These are phyloP conservation scores for Oligia latruncula DNA, from an alignment of 2,888 invertebrate species.

Conservation along the genomic window DNA sequence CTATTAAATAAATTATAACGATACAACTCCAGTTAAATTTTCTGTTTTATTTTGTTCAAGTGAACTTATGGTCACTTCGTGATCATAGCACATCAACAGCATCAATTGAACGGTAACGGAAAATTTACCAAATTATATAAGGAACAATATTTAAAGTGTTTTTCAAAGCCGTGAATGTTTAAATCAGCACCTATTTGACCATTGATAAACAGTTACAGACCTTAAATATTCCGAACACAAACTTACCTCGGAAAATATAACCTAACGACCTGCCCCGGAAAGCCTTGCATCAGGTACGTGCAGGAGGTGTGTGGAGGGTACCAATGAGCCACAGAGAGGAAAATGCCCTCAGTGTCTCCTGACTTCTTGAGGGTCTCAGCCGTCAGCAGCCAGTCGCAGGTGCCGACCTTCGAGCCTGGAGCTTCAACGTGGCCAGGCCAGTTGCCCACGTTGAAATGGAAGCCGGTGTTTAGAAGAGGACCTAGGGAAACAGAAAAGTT, in stretches of 20 bases:
- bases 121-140: neutral
- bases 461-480: constrained; percentile 97
- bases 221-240: neutral
- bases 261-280: constrained; percentile 96
- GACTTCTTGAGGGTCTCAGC: constrained; percentile 94
- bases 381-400: constrained; percentile 96
- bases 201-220: neutral
- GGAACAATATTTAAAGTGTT: neutral
- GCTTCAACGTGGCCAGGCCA: constrained; percentile 98
- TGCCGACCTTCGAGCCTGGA: constrained; percentile 95
- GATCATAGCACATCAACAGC: neutral
- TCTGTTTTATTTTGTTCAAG: neutral
- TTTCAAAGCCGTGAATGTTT: neutral
- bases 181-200: no score
- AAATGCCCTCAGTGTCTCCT: constrained; percentile 96
- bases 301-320: constrained; percentile 98
- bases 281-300: constrained; percentile 96
- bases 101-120: neutral
- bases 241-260: constrained; percentile 96
- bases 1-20: no score
- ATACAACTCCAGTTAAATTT: no score
- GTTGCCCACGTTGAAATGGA: constrained; percentile 98
- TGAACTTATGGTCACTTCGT: neutral
- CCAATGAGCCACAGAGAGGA: constrained; percentile 97
- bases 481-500: constrained; percentile 82